Base-by-base conservation (phyloP, 2,797 vertebrate species). In the Zenarchopterus dispar region DNA sequence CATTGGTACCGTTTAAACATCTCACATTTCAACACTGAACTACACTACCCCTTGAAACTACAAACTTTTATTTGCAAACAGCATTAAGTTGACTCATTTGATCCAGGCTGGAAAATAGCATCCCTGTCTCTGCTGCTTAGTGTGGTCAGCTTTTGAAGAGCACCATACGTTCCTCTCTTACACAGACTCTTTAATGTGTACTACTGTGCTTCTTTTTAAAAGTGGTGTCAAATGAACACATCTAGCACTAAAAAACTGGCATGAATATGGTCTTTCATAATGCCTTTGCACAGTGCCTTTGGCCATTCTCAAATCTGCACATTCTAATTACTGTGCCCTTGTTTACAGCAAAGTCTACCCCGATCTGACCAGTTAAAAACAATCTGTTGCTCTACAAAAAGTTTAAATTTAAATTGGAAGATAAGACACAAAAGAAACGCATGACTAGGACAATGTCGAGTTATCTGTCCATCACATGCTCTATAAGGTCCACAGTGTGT, bases 71-170 rank as follows among this genome's bases (percentile, higher is more conserved):
- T 49, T 62, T 62, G 28, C 67, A 60, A 67, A 82, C 56, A 61
- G 70, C 72, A 64, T 73, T 73, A 70, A 56, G 60, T 77, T 84
- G 68, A 84, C 63, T 87, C 76, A 87, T 88, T 87, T 77, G 70
- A 80, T 53, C 56, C 78, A 65, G 59, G 77, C 69, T 70, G 73
- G 75, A 84, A 89, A 88, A 88, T 85, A 76, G 84, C 84, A 81
- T 74, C 72, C 71, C 60, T 70, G 73, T 77, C 62, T 77, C 51
- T 60, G 11, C 56, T 19, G 31, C 57, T 81, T 53, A 71, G 56
- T 44, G 15, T 23, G 23, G 41, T 26, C 45, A 44, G 50, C 72
- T 56, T 54, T 56, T 71, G 67, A 80, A 69, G 57, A 43, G 47
- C 65, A 56, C 54, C 83, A 50, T 70, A 36, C 28, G 53, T 31